phyloP scores from a whole-genome alignment of 35 echinoderm and acorn worm genomes.

The Heliocidaris erythrogramma region DNA sequence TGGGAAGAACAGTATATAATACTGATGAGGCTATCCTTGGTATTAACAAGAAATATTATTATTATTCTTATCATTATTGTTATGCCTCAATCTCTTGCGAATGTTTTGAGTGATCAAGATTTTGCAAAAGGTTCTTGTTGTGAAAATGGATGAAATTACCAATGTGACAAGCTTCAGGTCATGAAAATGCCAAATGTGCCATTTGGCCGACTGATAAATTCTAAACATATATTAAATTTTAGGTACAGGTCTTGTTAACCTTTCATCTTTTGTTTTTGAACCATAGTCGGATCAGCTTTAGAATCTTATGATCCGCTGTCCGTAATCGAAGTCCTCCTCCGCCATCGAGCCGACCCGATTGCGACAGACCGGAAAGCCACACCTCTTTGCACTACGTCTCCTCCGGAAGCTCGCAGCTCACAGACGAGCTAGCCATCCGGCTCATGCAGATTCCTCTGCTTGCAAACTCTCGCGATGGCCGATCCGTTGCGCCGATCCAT shows the following conservation, averaged over 20 bases:
- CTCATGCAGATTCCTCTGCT: constrained; percentile 27
- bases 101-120: too few species aligned
- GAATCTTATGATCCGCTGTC: constrained; percentile 77
- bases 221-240: not conserved
- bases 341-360: constrained; percentile 65
- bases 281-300: constrained; percentile 65
- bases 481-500: constrained; percentile 79
- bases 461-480: constrained; percentile 60
- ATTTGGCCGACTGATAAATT: not conserved
- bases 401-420: constrained; percentile 20
- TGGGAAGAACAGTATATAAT: too few species aligned
- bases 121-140: too few species aligned
- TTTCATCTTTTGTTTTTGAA: not conserved
- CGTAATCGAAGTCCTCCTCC: constrained; percentile 67
- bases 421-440: constrained; percentile 42
- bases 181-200: not conserved
- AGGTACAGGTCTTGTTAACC: not conserved
- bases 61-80: too few species aligned
- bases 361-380: constrained; percentile 69
- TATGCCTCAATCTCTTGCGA: too few species aligned
- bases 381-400: constrained; percentile 81
- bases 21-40: too few species aligned
- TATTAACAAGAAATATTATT: too few species aligned
- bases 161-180: not conserved
- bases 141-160: too few species aligned